phyloP scores from a whole-genome alignment of 2,113 vertebrate genomes.

The Sinocyclocheilus anshuiensis region DNA sequence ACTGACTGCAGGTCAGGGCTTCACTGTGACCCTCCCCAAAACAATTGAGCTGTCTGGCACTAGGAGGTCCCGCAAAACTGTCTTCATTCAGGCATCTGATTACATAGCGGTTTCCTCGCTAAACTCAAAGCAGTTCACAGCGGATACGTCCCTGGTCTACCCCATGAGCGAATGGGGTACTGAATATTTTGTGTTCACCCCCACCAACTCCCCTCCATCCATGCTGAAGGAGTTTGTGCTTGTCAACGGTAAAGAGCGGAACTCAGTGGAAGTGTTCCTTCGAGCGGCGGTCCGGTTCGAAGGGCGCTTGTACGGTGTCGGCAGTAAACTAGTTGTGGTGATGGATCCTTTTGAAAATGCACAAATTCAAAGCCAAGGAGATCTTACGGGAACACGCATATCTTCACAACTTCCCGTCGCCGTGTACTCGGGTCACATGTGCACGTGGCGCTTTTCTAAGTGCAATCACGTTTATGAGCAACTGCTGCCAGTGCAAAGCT shows the following conservation, averaged over 20 bases:
- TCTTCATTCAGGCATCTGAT: constrained; percentile 67
- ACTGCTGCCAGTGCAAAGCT: constrained; percentile 65
- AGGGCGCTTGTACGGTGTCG: constrained; percentile 38
- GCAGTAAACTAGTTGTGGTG: constrained; percentile 53
- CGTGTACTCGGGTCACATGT: constrained; percentile 77
- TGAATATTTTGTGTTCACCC: constrained; percentile 77
- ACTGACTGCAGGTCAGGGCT: constrained; percentile 56
- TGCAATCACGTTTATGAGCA: constrained; percentile 83
- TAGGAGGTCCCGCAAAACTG: constrained; percentile 53
- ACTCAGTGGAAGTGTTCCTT: constrained; percentile 66
- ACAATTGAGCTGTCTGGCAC: constrained; percentile 65
- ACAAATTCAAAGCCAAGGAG: constrained; percentile 69
- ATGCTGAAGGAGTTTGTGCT: constrained; percentile 75
- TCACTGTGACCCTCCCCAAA: constrained; percentile 61
- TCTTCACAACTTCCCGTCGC: constrained; percentile 66
- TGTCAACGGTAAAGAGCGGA: constrained; percentile 68
- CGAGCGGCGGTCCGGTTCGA: constrained; percentile 59
- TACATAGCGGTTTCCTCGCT: constrained; percentile 70
- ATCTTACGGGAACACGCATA: constrained; percentile 74
- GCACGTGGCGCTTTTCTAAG: constrained; percentile 67
- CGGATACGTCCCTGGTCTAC: constrained; percentile 69
- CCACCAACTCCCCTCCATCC: not conserved
- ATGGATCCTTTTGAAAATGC: constrained; percentile 67
- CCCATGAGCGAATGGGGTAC: constrained; percentile 70
- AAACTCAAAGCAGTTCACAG: constrained; percentile 71